Evolutionary conservation across 2,888 invertebrate species (phyloP), one percentile per base, ranked within the genome.

Genomic region (Nemotelus pantherinus): DNA sequence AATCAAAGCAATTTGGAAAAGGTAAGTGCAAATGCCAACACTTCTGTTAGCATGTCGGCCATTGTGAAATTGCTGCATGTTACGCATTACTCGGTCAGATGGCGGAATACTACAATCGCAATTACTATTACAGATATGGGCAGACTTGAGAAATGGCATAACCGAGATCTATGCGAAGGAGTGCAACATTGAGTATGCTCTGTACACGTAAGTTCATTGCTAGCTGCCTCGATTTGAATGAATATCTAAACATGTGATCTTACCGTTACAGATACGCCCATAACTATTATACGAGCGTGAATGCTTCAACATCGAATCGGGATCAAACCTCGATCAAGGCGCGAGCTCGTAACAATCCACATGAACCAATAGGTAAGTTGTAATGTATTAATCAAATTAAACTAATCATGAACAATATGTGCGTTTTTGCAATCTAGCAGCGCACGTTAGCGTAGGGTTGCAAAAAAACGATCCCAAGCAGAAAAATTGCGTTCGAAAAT

Each of bases 281-380:
- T 87, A 96, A 99, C 88, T 99, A 99, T 85, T 99, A 99, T 87
- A 99, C 99, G 57, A 98, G 97, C 82, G 97, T 98, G 50, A 96
- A 96, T 85, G 91, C 92, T 84, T 84, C 85, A 10, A 82, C 68
- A 80, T 82, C 5, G 78, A 71, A 43, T 44, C 80, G 81, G 10
- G 82, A 79, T n/a, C 58, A 80, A 57, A 77, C 82, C 43, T 82
- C 80, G 39, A 84, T 81, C 80, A 84, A 83, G 48, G 81, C 83
- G 2, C 82, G 81, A 70, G 84, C 83, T 48, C 84, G 83, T 25
- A 85, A 83, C 53, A 77, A 84, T 0, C 77, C 77, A 6, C 65
- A 77, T 3, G 78, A 80, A 65, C 77, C 76, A 77, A 63, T 9
- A 72, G 55, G 44, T 76, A 50, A 25, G 50, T 25, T 25, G 25